These are phyloP conservation scores for Nematolebias whitei DNA, from an alignment of 2,113 vertebrate genomes.

Conservation along the genomic window DNA sequence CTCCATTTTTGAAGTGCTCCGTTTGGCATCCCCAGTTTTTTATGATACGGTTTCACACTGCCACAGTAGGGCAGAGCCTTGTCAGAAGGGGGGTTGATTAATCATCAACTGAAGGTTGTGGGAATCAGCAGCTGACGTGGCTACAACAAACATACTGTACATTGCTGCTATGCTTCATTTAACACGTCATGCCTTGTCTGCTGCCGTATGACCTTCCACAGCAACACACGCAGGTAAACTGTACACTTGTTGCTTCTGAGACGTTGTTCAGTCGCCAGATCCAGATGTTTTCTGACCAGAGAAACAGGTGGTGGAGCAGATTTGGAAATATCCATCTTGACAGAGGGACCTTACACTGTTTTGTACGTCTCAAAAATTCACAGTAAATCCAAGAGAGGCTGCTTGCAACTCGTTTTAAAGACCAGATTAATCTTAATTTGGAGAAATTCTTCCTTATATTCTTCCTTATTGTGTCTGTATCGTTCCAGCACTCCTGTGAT, in stretches of 20 bases:
- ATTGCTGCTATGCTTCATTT: slow-evolving; percentile 76
- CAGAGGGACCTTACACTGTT: slow-evolving; percentile 73
- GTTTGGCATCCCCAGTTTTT: slow-evolving; percentile 51
- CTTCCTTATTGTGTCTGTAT: slow-evolving; percentile 26
- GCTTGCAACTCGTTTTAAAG: slow-evolving; percentile 8
- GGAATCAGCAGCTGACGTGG: slow-evolving; percentile 41
- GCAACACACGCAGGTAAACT: slow-evolving; percentile 32
- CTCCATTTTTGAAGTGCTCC: slow-evolving; percentile 48
- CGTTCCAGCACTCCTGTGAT: slow-evolving; percentile 23
- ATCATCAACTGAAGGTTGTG: slow-evolving; percentile 43
- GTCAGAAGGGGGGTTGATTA: slow-evolving; percentile 50
- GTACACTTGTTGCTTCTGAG: slow-evolving; percentile 27
- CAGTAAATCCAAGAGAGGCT: slow-evolving; percentile 21
- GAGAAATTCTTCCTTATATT: slow-evolving; percentile 17
- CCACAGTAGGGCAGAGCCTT: slow-evolving; percentile 32
- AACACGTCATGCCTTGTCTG: slow-evolving; percentile 76
- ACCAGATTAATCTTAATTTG: slow-evolving; percentile 13
- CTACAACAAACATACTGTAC: slow-evolving; percentile 56
- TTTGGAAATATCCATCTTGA: slow-evolving; percentile 24
- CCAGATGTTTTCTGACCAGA: slow-evolving; percentile 22
- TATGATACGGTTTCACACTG: slow-evolving; percentile 38
- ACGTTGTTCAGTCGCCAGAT: slow-evolving; percentile 11
- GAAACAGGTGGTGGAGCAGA: slow-evolving; percentile 9
- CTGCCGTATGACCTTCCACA: slow-evolving; percentile 58
- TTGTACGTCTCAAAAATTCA: slow-evolving; percentile 54